Percentiles rank a stretch among this genome's conserved stretches.
Conservation (phyloP, 2,888 invertebrate species). For the Pteria penguin region DNA sequence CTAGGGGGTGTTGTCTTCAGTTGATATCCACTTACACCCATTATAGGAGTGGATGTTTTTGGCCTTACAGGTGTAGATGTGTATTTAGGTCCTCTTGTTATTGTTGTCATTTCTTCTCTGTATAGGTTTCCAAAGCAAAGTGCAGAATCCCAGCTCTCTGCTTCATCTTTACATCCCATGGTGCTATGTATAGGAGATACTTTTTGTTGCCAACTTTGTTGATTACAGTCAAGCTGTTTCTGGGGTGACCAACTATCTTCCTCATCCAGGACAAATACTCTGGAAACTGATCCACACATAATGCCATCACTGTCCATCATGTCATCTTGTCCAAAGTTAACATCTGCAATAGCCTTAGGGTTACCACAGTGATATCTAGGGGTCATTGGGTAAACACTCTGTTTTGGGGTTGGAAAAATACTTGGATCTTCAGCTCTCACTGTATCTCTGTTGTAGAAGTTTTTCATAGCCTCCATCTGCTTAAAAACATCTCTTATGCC, state of each 20-base stretch:
- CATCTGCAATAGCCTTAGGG: conserved; percentile 4
- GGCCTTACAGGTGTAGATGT: conserved; percentile 19
- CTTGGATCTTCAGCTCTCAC: not conserved
- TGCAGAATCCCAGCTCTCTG: no score
- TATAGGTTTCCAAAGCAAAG: not conserved
- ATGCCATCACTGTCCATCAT: conserved; percentile 2
- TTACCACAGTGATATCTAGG: conserved; percentile 21
- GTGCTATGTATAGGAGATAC: not conserved
- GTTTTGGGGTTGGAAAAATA: not conserved
- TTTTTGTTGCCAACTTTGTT: not conserved
- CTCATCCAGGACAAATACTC: conserved; percentile 8
- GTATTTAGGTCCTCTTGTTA: not conserved
- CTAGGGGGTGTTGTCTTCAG: not conserved
- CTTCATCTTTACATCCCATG: not conserved
- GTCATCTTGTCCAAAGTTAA: conserved; percentile 13
- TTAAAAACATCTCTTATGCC: no score
- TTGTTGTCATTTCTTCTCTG: not conserved
- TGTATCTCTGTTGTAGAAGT: not conserved
- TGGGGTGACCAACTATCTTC: not conserved
- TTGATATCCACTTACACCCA: not conserved
- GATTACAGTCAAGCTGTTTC: not conserved
- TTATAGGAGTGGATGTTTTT: conserved; percentile 4
- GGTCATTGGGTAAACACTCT: not conserved
- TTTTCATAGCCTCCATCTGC: not conserved
- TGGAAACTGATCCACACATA: conserved; percentile 18